Evolutionary conservation across 35 echinoderm and acorn worm species (phyloP).

Genomic region (Amphiura filiformis): DNA sequence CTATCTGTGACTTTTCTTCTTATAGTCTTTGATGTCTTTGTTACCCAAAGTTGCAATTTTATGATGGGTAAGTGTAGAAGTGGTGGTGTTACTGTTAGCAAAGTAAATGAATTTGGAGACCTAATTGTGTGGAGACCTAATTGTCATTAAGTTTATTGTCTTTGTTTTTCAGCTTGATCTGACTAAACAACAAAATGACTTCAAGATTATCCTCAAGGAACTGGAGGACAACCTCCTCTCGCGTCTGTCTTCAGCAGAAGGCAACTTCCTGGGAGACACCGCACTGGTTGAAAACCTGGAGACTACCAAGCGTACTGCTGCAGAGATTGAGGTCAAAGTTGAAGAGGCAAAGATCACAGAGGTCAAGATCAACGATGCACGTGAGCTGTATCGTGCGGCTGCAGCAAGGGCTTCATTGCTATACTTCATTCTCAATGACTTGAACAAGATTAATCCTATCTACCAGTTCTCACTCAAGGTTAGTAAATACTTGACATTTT

Average conservation of each 20-base stretch:
- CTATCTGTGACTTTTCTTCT: too few relatives aligned
- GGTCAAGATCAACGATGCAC: constrained; percentile 96
- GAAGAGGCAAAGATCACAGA: constrained; percentile 94
- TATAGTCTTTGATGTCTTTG: too few relatives aligned
- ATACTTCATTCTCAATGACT: constrained; percentile 96
- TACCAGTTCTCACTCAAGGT: constrained; percentile 99
- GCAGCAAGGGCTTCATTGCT: constrained; percentile 90
- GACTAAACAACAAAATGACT: constrained; percentile 99
- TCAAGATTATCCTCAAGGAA: constrained; percentile 98
- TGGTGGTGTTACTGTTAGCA: too few relatives aligned
- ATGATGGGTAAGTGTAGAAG: too few relatives aligned
- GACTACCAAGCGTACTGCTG: constrained; percentile 93
- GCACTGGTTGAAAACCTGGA: constrained; percentile 97
- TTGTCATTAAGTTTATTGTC: too few relatives aligned
- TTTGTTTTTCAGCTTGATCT: too few relatives aligned
- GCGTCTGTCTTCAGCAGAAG: constrained; percentile 91
- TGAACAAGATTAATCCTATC: constrained; percentile 98
- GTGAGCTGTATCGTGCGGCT: constrained; percentile 87
- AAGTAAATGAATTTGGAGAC: too few relatives aligned
- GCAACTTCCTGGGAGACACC: constrained; percentile 98
- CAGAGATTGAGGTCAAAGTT: constrained; percentile 97
- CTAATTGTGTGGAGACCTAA: too few relatives aligned
- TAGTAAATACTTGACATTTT: not conserved
- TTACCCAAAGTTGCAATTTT: too few relatives aligned
- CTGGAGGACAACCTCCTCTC: constrained; percentile 97